phyloP scores from a whole-genome alignment of 2,113 vertebrate species.

The Meleagris gallopavo region DNA sequence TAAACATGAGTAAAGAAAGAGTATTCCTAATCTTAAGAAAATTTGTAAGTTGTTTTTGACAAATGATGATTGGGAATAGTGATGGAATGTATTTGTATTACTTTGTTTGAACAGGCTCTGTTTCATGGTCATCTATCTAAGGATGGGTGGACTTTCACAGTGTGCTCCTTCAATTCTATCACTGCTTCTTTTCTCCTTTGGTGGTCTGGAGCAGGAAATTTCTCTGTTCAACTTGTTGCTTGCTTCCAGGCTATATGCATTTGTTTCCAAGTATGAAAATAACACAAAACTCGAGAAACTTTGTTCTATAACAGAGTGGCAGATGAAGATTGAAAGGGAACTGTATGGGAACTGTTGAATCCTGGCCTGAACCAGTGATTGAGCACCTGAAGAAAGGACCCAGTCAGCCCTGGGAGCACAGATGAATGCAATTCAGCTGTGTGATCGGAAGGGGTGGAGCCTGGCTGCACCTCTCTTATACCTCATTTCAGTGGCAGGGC shows the following conservation, averaged over 20 bases:
- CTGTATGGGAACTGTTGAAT: too few species aligned
- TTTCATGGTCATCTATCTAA: neutral
- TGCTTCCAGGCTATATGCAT: neutral
- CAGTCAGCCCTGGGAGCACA: too few species aligned
- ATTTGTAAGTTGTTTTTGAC: neutral
- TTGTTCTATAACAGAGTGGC: neutral
- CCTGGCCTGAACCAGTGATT: too few species aligned
- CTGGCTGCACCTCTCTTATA: too few species aligned
- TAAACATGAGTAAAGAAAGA: neutral
- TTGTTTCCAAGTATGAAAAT: neutral
- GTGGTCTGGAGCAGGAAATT: neutral
- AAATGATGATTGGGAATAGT: neutral
- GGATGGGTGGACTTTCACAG: neutral
- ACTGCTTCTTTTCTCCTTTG: neutral
- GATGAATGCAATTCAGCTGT: too few species aligned
- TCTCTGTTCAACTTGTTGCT: neutral
- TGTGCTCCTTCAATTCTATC: neutral
- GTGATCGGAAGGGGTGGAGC: too few species aligned
- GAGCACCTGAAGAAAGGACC: too few species aligned
- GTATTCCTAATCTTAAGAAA: neutral
- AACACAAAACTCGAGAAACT: neutral
- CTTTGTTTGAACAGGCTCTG: neutral
- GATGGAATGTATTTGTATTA: neutral
- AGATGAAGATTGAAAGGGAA: neutral
- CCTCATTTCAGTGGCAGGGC: too few species aligned